phyloP scores from a whole-genome alignment of 53 echinoderm and acorn worm species.

The Mesocentrotus franciscanus region DNA sequence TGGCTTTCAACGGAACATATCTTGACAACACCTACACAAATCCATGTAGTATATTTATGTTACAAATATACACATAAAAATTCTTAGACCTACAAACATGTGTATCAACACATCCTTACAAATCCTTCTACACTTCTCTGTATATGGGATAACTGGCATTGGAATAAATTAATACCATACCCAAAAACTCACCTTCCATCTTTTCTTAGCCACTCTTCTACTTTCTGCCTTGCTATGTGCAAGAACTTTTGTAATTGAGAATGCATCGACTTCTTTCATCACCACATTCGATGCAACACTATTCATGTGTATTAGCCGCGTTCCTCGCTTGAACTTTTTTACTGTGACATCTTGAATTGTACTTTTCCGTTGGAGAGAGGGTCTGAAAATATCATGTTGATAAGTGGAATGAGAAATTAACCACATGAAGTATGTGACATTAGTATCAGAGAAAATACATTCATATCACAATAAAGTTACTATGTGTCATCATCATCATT shows the following conservation, averaged over 20 bases:
- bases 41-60: too few species aligned
- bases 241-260: conserved; percentile 76
- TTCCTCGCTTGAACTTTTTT: conserved; percentile 55
- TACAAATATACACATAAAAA: too few species aligned
- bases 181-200: conserved; percentile 78
- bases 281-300: conserved; percentile 32
- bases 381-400: neutral
- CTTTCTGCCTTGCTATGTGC: conserved; percentile 80
- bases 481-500: neutral
- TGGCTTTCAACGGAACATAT: too few species aligned
- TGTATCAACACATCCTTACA: neutral
- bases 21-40: too few species aligned
- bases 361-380: conserved; percentile 9
- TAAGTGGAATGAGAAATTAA: neutral
- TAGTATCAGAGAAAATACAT: neutral
- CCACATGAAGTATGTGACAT: neutral
- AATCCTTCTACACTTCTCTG: too few species aligned
- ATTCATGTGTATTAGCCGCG: conserved; percentile 50
- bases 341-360: conserved; percentile 58
- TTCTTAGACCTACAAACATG: neutral
- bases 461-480: neutral
- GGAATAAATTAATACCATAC: neutral
- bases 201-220: conserved; percentile 72
- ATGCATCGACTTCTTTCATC: conserved; percentile 67
- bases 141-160: neutral